Percentiles rank a stretch among this genome's conserved stretches.
Conservation (phyloP, 2,888 invertebrate species). For the Amiota minor region DNA sequence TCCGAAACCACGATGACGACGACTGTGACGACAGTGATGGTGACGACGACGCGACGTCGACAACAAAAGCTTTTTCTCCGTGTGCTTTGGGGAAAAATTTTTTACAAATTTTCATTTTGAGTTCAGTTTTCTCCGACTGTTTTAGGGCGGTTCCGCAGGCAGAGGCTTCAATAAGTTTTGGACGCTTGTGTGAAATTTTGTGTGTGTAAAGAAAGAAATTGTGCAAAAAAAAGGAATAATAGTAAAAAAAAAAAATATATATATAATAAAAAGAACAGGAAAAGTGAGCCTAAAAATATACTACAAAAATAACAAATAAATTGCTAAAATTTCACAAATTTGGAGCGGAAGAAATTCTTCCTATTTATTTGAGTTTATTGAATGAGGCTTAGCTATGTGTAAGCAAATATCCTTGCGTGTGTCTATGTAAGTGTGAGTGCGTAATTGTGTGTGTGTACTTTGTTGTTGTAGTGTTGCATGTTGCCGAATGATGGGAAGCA, state of each 20-base stretch:
- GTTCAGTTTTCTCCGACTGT: conserved; percentile 73
- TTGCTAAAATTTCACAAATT: no score
- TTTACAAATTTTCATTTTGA: conserved; percentile 73
- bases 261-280: no score
- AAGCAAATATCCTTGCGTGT: background rate
- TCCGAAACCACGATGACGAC: no score
- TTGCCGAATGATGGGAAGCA: background rate
- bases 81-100: conserved; percentile 67
- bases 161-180: conserved; percentile 49
- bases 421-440: conserved; percentile 9
- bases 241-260: conserved; percentile 25
- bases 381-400: background rate
- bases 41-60: background rate
- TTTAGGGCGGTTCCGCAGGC: conserved; percentile 75
- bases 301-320: conserved; percentile 45
- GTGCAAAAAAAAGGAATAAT: conserved; percentile 35
- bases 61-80: background rate
- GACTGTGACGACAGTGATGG: background rate
- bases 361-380: no score
- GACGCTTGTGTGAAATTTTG: conserved; percentile 39
- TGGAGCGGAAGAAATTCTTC: no score
- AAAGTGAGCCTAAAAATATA: conserved; percentile 28
- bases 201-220: conserved; percentile 22
- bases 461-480: conserved; percentile 17
- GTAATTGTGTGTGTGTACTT: conserved; percentile 42